phyloP scores from a whole-genome alignment of 2,888 invertebrate species.

The Drosophila testacea region DNA sequence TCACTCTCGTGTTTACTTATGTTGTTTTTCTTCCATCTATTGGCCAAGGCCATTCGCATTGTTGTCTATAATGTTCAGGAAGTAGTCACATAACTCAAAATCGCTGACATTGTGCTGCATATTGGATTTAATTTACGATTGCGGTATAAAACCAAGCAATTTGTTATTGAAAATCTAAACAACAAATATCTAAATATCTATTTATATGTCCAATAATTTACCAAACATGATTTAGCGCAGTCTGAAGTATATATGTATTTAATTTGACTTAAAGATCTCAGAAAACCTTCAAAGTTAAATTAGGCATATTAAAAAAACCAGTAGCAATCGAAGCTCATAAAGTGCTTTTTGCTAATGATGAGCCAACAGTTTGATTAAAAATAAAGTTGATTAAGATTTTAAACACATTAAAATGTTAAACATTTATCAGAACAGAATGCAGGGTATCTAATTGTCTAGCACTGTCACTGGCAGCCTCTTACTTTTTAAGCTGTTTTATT shows the following conservation, averaged over 20 bases:
- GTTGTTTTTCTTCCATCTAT: constrained; percentile 37
- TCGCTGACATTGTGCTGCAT: constrained; percentile 51
- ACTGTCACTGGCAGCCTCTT: too few species aligned
- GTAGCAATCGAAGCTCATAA: constrained; percentile 3
- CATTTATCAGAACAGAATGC: not conserved
- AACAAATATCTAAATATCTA: constrained; percentile 1
- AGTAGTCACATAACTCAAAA: constrained; percentile 51
- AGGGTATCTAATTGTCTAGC: not conserved
- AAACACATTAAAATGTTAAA: not conserved
- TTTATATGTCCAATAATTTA: not conserved
- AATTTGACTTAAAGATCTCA: not conserved
- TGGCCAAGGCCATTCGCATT: constrained; percentile 60
- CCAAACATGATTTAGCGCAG: too few species aligned
- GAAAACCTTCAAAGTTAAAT: not conserved
- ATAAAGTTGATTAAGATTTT: not conserved
- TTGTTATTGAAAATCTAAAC: constrained; percentile 34
- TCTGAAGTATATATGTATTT: not conserved
- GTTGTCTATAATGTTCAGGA: constrained; percentile 48
- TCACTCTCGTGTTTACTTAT: constrained; percentile 25
- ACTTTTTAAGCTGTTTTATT: not conserved
- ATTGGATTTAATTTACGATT: constrained; percentile 46
- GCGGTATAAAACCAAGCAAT: constrained; percentile 34
- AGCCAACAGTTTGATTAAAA: not conserved
- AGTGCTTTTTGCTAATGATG: not conserved
- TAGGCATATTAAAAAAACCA: not conserved